These are phyloP conservation scores for Drosophila melanosoma DNA, from an alignment of 2,888 invertebrate species.

Conservation along the genomic window DNA sequence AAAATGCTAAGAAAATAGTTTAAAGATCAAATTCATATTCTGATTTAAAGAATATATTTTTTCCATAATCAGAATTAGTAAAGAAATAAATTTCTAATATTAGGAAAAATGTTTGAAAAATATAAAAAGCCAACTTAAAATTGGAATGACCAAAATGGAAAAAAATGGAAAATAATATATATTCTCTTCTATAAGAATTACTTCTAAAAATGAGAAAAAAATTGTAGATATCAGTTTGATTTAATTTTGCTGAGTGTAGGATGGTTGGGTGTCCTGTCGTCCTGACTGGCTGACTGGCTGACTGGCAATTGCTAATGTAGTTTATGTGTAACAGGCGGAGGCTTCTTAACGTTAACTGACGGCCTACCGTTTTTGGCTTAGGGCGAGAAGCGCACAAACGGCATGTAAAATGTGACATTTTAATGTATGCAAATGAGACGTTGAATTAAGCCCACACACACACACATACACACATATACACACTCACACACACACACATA, in stretches of 20 bases:
- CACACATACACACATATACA: constrained; percentile 12
- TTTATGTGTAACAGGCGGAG: constrained; percentile 69
- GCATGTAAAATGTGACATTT: constrained; percentile 81
- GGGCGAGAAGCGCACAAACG: constrained; percentile 72
- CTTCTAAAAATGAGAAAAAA: no score
- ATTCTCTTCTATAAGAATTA: no score
- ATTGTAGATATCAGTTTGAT: not conserved
- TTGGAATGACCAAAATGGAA: no score
- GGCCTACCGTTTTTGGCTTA: constrained; percentile 66
- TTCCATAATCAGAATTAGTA: no score
- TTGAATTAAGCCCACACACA: constrained; percentile 71
- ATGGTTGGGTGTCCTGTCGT: not conserved
- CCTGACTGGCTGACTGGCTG: constrained; percentile 10
- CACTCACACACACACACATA: constrained; percentile 6
- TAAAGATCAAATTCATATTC: no score
- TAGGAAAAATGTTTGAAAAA: no score
- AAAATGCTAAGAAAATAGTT: no score
- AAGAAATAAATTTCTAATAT: no score
- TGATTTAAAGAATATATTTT: no score
- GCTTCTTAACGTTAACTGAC: constrained; percentile 74
- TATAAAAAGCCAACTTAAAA: no score
- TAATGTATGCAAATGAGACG: constrained; percentile 81
- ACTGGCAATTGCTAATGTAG: constrained; percentile 76
- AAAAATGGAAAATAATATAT: no score
- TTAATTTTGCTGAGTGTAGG: not conserved